A percentile compares a stretch with the other conserved stretches of the same genome.
These are phyloP conservation scores for Candidula unifasciata DNA, from an alignment of 2,888 invertebrate genomes.

Conservation along the genomic window DNA sequence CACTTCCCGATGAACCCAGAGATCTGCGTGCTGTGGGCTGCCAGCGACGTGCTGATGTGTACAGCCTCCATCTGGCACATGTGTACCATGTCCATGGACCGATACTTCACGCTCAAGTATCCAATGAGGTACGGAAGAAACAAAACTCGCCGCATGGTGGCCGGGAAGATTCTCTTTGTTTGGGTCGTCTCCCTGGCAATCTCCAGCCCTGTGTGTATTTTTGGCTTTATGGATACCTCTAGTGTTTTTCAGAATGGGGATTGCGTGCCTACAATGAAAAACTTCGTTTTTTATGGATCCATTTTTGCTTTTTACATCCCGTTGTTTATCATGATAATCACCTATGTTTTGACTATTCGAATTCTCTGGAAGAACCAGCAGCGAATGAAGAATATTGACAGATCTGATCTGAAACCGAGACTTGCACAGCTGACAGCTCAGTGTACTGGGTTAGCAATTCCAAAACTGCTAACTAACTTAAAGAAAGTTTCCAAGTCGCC, in stretches of 20 bases:
- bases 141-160: conserved; percentile 76
- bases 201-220: conserved; percentile 77
- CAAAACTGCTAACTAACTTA: conserved; percentile 44
- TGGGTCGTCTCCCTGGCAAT: conserved; percentile 88
- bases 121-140: conserved; percentile 85
- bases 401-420: conserved; percentile 54
- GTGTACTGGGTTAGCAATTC: conserved; percentile 54
- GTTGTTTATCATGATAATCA: conserved; percentile 93
- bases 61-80: conserved; percentile 81
- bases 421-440: conserved; percentile 54
- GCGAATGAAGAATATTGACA: conserved; percentile 66
- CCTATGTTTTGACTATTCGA: conserved; percentile 93
- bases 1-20: conserved; percentile 86
- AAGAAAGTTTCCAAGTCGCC: not conserved
- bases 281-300: conserved; percentile 87
- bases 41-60: conserved; percentile 82
- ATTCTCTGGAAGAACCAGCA: conserved; percentile 87
- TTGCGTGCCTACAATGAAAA: conserved; percentile 70
- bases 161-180: conserved; percentile 92
- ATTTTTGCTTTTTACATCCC: conserved; percentile 97
- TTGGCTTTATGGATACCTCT: conserved; percentile 69
- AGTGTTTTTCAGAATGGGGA: conserved; percentile 68
- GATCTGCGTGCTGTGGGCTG: conserved; percentile 86
- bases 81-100: conserved; percentile 81
- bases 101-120: conserved; percentile 92